phyloP scores from a whole-genome alignment of 2,797 vertebrate genomes.

The Acropternis orthonyx region DNA sequence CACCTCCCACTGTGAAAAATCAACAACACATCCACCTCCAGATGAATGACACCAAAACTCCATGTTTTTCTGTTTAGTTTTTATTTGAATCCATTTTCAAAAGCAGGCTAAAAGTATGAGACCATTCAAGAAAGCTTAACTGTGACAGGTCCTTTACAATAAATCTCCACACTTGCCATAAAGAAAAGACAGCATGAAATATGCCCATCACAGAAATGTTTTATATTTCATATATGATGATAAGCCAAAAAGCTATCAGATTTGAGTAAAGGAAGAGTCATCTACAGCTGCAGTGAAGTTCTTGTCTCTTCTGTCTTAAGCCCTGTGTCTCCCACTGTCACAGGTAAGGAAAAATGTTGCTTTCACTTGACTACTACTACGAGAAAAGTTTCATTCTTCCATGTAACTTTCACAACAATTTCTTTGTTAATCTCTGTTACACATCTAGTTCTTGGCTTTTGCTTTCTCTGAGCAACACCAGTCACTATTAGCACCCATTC shows the following conservation, averaged over 20 bases:
- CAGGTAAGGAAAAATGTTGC: neutral
- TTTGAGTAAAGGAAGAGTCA: neutral
- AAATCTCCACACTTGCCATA: neutral
- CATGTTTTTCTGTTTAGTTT: neutral
- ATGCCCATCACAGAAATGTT: neutral
- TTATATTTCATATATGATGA: neutral
- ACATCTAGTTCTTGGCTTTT: slow-evolving; percentile 19
- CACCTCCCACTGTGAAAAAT: neutral
- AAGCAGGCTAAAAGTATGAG: neutral
- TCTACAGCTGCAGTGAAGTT: neutral
- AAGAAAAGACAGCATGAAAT: neutral
- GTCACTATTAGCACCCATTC: neutral
- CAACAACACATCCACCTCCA: neutral
- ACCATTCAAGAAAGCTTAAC: neutral
- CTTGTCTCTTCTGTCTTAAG: neutral
- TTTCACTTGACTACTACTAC: neutral
- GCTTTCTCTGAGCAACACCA: neutral
- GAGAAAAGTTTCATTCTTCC: neutral
- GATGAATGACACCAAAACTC: neutral
- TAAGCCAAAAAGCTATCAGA: neutral
- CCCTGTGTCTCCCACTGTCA: neutral
- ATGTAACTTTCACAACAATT: neutral
- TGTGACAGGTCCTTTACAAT: neutral
- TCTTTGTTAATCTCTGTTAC: slow-evolving; percentile 24
- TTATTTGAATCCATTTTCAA: neutral